A percentile compares a stretch with the other conserved stretches of the same genome.
These are phyloP conservation scores for Willisornis vidua DNA, from an alignment of 2,113 vertebrate species.

Conservation along the genomic window DNA sequence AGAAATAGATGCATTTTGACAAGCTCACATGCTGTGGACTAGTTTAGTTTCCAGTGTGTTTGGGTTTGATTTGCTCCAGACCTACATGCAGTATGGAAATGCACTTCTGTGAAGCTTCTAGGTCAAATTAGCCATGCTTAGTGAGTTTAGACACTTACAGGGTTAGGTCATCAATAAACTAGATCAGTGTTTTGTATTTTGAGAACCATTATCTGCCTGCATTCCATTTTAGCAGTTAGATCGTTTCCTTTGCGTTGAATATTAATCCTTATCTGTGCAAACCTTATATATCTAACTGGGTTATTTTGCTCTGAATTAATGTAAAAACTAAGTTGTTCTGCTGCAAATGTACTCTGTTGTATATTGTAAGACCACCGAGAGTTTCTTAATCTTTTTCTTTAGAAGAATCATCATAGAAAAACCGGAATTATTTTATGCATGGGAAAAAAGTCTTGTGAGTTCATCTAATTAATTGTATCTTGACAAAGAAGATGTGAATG, in stretches of 20 bases:
- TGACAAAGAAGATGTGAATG: not conserved
- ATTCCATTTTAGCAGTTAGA: not conserved
- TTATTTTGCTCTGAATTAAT: not conserved
- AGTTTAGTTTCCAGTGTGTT: not conserved
- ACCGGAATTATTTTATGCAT: not conserved
- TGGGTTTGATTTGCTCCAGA: not conserved
- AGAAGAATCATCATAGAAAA: not conserved
- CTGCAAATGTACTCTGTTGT: not conserved
- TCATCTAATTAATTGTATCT: constrained; percentile 36
- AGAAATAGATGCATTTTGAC: not conserved
- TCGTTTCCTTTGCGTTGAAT: not conserved
- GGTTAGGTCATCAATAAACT: not conserved
- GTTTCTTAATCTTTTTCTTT: not conserved
- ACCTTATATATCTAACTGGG: not conserved
- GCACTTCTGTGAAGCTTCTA: not conserved
- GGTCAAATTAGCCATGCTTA: not conserved
- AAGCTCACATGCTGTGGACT: not conserved
- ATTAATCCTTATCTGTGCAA: not conserved
- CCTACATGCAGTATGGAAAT: not conserved
- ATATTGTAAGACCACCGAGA: not conserved
- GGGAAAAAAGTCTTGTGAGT: not conserved
- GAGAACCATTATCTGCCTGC: not conserved
- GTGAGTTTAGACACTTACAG: not conserved
- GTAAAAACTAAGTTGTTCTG: not conserved
- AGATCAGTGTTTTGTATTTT: not conserved